Conservation (phyloP, 2,888 invertebrate genomes). For the Dryocosmus kuriphilus region DNA sequence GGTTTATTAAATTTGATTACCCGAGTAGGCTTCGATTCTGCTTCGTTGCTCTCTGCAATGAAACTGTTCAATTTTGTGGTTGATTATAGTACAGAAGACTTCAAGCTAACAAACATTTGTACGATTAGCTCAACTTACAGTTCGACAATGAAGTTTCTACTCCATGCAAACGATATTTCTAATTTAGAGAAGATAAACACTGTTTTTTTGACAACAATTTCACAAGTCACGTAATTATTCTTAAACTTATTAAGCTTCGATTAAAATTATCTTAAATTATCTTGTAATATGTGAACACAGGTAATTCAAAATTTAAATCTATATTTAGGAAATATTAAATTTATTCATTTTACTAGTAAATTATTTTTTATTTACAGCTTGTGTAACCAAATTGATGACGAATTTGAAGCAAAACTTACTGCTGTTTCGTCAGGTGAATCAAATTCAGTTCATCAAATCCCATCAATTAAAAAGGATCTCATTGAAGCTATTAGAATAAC, state of each 20-base stretch:
- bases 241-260: not conserved
- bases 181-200: conserved; percentile 8
- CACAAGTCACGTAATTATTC: not conserved
- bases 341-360: not conserved
- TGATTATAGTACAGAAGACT: not conserved
- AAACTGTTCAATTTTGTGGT: conserved; percentile 3
- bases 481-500: not conserved
- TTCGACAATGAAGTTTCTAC: not conserved
- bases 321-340: not conserved
- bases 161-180: not conserved
- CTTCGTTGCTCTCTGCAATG: not conserved
- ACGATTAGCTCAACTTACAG: not conserved
- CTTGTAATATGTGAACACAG: not conserved
- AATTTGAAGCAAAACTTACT: not conserved
- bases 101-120: not conserved
- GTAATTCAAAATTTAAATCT: not conserved
- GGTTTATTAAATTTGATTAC: conserved; percentile 5
- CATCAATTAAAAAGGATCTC: not conserved
- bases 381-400: conserved; percentile 1
- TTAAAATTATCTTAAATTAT: too few species aligned
- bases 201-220: not conserved
- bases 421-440: not conserved
- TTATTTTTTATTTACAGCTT: conserved; percentile 7
- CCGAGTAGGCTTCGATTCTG: not conserved
- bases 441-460: not conserved